A percentile compares a stretch with the other conserved stretches of the same genome.
Evolutionary conservation across 2,113 vertebrate species (phyloP).

Genomic region (Leptobrachium leishanense): DNA sequence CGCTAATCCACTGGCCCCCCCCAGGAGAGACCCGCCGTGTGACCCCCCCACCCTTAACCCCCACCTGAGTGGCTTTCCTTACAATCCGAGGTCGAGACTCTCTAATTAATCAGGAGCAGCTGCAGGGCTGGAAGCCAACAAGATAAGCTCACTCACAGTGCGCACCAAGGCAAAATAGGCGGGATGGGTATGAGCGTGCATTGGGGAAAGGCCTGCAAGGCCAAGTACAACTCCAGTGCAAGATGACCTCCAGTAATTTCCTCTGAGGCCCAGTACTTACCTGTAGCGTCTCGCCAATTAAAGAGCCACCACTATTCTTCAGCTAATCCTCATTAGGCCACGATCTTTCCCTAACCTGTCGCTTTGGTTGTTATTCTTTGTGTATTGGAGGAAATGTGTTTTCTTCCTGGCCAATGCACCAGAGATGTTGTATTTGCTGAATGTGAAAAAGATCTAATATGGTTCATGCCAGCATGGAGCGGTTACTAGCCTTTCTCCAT

Average conservation of each 20-base stretch:
- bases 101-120: slow-evolving; percentile 49
- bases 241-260: background rate
- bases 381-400: background rate
- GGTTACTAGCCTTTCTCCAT: background rate
- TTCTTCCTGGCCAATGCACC: background rate
- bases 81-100: slow-evolving; percentile 44
- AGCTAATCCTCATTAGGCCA: background rate
- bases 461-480: background rate
- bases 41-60: slow-evolving; percentile 11
- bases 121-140: slow-evolving; percentile 29
- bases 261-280: background rate
- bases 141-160: slow-evolving; percentile 18
- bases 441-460: background rate
- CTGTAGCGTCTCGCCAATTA: background rate
- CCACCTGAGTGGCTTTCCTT: slow-evolving; percentile 37
- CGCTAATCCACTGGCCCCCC: slow-evolving; percentile 29
- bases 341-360: background rate
- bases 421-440: background rate
- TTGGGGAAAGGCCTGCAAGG: background rate
- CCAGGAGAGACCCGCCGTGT: slow-evolving; percentile 10
- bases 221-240: background rate
- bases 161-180: background rate
- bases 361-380: too few species aligned
- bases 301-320: background rate
- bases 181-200: background rate